These are phyloP conservation scores for Mastigias papua DNA, from an alignment of 30 jellyfish, hydroid and myxozoan genomes.

Conservation along the genomic window DNA sequence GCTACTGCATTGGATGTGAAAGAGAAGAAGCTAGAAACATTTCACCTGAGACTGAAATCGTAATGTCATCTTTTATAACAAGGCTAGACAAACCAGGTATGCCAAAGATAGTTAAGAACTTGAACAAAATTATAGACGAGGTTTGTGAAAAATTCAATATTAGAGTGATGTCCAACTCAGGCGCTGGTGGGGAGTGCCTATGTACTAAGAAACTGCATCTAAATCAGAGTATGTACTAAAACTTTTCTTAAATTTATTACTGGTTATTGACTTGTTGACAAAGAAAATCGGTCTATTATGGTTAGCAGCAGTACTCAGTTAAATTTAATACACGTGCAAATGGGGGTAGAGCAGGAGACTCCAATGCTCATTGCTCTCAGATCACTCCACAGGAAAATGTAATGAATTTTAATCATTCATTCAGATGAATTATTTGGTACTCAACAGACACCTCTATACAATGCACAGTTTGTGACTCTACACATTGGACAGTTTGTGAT, in stretches of 20 bases:
- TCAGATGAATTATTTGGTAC: too few relatives aligned
- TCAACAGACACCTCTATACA: conserved; percentile 39
- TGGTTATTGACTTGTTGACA: neutral
- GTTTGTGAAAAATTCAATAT: conserved; percentile 11
- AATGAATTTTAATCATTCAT: too few relatives aligned
- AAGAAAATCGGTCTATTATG: neutral
- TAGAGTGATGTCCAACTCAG: conserved; percentile 8
- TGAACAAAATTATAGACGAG: conserved; percentile 6
- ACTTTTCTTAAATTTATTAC: neutral
- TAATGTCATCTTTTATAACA: neutral
- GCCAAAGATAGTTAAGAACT: neutral
- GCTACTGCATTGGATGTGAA: conserved; percentile 6
- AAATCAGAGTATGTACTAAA: neutral
- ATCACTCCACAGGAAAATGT: conserved; percentile 7
- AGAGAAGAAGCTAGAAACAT: neutral
- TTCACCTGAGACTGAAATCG: conserved; percentile 17
- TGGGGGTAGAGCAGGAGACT: conserved; percentile 9
- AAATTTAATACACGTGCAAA: neutral
- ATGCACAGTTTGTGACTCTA: too few relatives aligned
- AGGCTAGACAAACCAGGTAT: conserved; percentile 8
- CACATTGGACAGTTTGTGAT: too few relatives aligned
- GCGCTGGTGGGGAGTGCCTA: neutral
- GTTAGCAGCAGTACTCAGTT: neutral
- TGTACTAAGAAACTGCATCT: neutral
- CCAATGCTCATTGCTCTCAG: conserved; percentile 7